Evolutionary conservation across 2,113 vertebrate species (phyloP), one percentile per base, ranked within the genome.

Genomic region (Aegypius monachus): DNA sequence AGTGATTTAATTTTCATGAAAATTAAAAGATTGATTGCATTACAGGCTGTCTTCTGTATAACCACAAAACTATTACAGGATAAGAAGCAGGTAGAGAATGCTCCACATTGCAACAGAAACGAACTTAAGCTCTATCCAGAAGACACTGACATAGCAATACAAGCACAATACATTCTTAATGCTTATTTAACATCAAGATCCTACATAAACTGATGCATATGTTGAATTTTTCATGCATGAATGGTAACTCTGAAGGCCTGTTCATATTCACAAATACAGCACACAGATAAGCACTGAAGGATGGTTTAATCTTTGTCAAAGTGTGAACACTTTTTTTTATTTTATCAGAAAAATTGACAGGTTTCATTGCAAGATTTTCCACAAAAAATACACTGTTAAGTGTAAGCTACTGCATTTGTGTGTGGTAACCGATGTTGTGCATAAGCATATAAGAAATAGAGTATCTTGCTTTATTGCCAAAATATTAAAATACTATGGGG

Each of bases 391-490:
- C 55, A 94, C 38, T 42, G 18, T 88, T 96, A 95, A 90, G 77
- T 90, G 88, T 94, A 97, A 97, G 94, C 81, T 95, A 85, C 88
- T 95, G 66, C 86, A 89, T 87, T 93, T 95, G 94, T 67, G 48
- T 96, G 19, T 81, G 92, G 42, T 67, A 96, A 96, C 74, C 73
- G 93, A 91, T 97, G 95, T 88, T 93, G 73, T 95, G 88, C 53
- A 96, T 96, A 97, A 95, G 68, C 61, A 58, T 93, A 38, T 89
- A 98, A 94, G 93, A 97, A 97, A 97, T 70, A 95, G 88, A 95
- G 66, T 93, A 88, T 94, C 95, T 96, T 95, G 92, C 91, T 93
- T 97, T 95, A 97, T 86, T 62, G 56, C 85, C 89, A 89, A 97
- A 74, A 71, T 75, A 89, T 67, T 74, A 59, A 79, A 92, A 85